Conservation (phyloP, 2,113 vertebrate genomes). For the Theristicus caerulescens region DNA sequence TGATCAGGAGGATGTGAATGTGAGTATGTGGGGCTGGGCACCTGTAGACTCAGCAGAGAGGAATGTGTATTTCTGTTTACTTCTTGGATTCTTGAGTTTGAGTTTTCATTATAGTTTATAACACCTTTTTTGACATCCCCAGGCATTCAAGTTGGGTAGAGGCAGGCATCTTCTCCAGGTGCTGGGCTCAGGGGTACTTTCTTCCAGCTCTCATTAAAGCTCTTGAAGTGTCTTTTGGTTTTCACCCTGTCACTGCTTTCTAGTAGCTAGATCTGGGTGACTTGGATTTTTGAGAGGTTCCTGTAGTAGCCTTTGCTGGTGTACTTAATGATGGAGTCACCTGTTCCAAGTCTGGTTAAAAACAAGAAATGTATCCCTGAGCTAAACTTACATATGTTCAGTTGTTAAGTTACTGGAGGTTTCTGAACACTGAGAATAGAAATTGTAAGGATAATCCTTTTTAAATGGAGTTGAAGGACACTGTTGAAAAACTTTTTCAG, state of each 20-base stretch:
- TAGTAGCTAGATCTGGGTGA: background rate
- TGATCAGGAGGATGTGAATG: background rate
- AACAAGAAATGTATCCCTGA: background rate
- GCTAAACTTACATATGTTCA: rapidly evolving
- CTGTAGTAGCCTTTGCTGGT: background rate
- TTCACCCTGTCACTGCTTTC: background rate
- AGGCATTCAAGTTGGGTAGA: rapidly evolving
- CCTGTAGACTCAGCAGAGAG: background rate
- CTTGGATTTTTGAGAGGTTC: background rate
- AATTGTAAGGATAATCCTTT: background rate
- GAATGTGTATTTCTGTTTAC: background rate
- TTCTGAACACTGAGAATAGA: background rate
- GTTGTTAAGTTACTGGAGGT: background rate
- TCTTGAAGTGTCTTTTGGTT: rapidly evolving
- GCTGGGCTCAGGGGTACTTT: background rate
- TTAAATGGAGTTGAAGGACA: background rate
- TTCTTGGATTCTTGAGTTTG: background rate
- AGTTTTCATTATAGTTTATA: background rate
- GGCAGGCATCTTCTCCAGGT: background rate
- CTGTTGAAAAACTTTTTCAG: background rate
- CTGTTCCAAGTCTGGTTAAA: background rate
- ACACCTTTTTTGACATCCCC: rapidly evolving
- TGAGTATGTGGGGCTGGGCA: background rate
- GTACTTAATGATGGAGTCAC: background rate
- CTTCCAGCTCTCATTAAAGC: background rate